Evolutionary conservation across 2,797 vertebrate genomes (phyloP).

Genomic region (Parauchenoglanis ngamensis): DNA sequence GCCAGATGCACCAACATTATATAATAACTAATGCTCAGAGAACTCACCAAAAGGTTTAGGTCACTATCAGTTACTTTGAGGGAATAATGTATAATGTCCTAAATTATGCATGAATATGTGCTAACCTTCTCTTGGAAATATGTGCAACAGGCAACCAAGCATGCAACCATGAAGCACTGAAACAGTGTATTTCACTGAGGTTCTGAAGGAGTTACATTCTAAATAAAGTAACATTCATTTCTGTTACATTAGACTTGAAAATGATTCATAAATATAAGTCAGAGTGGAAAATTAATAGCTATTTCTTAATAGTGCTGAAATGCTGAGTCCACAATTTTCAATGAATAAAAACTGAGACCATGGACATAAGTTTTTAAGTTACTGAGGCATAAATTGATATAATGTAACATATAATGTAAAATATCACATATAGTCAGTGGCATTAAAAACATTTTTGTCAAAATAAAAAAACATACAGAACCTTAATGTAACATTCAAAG

Average conservation of each 20-base stretch:
- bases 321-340: not conserved
- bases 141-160: not conserved
- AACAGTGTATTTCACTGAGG: too few relatives aligned
- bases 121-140: not conserved
- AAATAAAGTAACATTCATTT: not conserved
- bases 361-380: not conserved
- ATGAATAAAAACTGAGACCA: not conserved
- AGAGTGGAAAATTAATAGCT: not conserved
- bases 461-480: not conserved
- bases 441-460: not conserved
- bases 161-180: not conserved
- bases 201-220: not conserved
- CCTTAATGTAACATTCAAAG: not conserved
- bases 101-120: not conserved
- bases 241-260: not conserved
- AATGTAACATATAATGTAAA: not conserved
- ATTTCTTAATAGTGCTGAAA: not conserved
- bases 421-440: not conserved
- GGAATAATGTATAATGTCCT: not conserved
- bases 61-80: not conserved
- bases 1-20: not conserved
- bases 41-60: not conserved
- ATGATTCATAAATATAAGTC: not conserved
- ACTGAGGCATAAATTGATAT: not conserved
- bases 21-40: slow-evolving; percentile 6